phyloP scores from a whole-genome alignment of 2,113 vertebrate species.

The Lates calcarifer region DNA sequence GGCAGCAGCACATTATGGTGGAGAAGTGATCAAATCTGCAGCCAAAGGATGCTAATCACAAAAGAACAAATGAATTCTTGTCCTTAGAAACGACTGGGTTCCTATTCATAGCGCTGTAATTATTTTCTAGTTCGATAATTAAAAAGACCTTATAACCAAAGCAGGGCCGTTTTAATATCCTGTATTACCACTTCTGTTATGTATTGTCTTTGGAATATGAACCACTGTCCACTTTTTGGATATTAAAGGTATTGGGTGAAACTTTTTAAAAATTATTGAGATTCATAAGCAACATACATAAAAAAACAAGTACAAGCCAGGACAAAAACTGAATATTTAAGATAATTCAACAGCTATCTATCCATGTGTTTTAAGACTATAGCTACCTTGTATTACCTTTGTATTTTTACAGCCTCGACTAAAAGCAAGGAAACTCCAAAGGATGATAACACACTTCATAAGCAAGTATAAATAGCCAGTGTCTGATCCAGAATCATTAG shows the following conservation, averaged over 20 bases:
- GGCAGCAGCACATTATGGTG: neutral
- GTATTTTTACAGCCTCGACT: neutral
- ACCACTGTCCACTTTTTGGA: neutral
- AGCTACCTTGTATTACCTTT: neutral
- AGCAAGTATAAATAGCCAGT: neutral
- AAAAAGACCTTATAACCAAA: conserved; percentile 5
- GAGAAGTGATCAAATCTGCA: conserved; percentile 5
- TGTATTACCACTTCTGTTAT: neutral
- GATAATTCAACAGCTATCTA: neutral
- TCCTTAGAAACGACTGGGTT: neutral
- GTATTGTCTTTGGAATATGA: conserved; percentile 1
- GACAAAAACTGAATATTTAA: neutral
- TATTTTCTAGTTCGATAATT: neutral
- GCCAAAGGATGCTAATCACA: conserved; percentile 2
- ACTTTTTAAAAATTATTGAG: too few species aligned
- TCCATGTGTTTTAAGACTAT: neutral
- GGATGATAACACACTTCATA: neutral
- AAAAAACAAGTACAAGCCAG: neutral
- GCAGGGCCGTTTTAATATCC: conserved; percentile 1
- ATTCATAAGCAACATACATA: neutral
- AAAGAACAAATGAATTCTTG: neutral
- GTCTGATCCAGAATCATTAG: conserved; percentile 16
- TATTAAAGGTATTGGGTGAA: neutral
- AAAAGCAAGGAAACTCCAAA: neutral
- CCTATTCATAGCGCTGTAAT: neutral